Conservation (phyloP, 2,888 invertebrate genomes). For the Plusia festucae region DNA sequence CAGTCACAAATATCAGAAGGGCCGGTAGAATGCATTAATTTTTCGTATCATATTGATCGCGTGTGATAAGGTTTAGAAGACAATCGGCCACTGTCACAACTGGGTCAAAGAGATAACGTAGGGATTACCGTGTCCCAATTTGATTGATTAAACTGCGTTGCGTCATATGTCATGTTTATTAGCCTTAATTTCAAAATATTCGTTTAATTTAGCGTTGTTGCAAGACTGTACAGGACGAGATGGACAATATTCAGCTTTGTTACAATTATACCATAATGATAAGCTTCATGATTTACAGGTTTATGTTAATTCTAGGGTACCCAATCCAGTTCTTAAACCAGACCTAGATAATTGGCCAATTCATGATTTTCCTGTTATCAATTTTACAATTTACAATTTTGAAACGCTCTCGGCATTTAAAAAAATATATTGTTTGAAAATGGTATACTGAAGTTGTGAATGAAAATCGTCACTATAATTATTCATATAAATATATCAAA, state of each 20-base stretch:
- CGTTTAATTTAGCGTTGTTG: conserved; percentile 19
- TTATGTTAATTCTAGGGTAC: too few species aligned
- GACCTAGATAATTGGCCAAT: too few species aligned
- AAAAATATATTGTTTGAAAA: too few species aligned
- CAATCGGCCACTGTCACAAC: conserved; percentile 65
- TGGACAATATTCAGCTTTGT: background rate
- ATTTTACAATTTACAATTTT: too few species aligned
- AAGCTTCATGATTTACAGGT: background rate
- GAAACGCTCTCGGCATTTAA: too few species aligned
- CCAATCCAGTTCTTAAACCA: too few species aligned
- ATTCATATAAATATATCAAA: too few species aligned
- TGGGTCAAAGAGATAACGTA: conserved; percentile 71
- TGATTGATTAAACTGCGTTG: conserved; percentile 68
- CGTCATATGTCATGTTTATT: conserved; percentile 44
- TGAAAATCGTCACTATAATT: too few species aligned
- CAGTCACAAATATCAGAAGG: too few species aligned
- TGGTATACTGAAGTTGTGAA: too few species aligned
- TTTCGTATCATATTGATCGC: conserved; percentile 16
- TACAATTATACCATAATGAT: background rate
- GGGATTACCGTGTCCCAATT: conserved; percentile 67
- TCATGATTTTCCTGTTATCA: too few species aligned
- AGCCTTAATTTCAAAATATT: conserved; percentile 41
- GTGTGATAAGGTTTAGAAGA: conserved; percentile 30
- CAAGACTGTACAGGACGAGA: background rate
- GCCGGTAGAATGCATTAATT: too few species aligned